Conservation (phyloP, 2,797 vertebrate genomes). For the Octomys mimax region DNA sequence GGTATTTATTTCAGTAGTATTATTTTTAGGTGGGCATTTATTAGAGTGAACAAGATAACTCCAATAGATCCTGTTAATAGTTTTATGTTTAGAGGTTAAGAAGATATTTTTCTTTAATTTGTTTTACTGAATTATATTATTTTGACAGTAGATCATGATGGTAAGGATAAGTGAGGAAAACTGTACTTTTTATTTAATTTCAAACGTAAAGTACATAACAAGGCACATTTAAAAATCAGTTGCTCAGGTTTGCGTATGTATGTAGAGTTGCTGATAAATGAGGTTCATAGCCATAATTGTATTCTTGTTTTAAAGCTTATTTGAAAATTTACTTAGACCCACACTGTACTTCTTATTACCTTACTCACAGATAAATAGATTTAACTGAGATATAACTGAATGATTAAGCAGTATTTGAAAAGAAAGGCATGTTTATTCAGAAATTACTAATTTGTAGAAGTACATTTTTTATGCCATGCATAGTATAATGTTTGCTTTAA, state of each 20-base stretch:
- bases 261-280: conserved; percentile 21
- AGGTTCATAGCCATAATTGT: conserved; percentile 28
- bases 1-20: conserved; percentile 53
- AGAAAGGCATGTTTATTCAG: conserved; percentile 69
- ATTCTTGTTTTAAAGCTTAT: conserved; percentile 40
- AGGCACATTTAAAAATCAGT: conserved; percentile 63
- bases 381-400: conserved; percentile 42
- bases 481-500: conserved; percentile 79
- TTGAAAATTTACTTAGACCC: conserved; percentile 47
- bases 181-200: conserved; percentile 41
- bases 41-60: conserved; percentile 55
- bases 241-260: conserved; percentile 10
- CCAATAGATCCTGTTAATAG: conserved; percentile 8
- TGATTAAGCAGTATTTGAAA: conserved; percentile 67
- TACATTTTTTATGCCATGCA: conserved; percentile 74
- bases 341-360: conserved; percentile 17
- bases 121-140: conserved; percentile 62
- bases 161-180: conserved; percentile 62
- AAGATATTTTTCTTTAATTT: conserved; percentile 50
- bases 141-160: conserved; percentile 55
- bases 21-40: conserved; percentile 62
- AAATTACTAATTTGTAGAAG: conserved; percentile 57
- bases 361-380: conserved; percentile 49
- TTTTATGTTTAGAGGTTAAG: conserved; percentile 62
- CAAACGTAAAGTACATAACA: conserved; percentile 42